Evolutionary conservation across 2,113 vertebrate genomes (phyloP).

Genomic region (Eptesicus fuscus): DNA sequence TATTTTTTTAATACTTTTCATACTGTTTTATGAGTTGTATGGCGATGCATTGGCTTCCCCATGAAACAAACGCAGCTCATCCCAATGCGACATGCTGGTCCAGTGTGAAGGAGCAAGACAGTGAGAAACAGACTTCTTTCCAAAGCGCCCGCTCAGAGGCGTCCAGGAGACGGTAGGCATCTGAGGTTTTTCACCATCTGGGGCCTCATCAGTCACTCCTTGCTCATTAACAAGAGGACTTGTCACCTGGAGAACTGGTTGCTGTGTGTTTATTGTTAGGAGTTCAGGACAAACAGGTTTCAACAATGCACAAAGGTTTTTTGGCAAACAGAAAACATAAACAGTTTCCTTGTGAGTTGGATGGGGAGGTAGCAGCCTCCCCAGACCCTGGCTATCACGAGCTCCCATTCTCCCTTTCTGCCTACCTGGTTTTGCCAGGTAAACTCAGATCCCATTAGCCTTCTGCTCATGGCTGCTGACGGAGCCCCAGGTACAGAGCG

Average conservation of each 20-base stretch:
- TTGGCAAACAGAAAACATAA: constrained; percentile 62
- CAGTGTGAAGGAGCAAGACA: not conserved
- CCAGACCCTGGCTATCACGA: not conserved
- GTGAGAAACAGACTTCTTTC: not conserved
- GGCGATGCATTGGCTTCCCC: not conserved
- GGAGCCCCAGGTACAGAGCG: not conserved
- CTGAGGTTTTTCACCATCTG: not conserved
- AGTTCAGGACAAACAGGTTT: constrained; percentile 76
- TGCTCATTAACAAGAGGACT: constrained; percentile 55
- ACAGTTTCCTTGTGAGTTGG: constrained; percentile 50
- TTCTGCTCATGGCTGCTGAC: not conserved
- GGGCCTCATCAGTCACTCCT: constrained; percentile 12
- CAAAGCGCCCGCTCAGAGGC: not conserved
- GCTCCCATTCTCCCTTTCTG: not conserved
- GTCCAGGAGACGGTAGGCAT: not conserved
- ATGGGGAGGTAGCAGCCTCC: not conserved
- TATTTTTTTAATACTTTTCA: not conserved
- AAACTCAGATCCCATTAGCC: not conserved
- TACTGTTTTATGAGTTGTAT: not conserved
- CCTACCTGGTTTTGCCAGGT: not conserved
- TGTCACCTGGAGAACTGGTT: constrained; percentile 65
- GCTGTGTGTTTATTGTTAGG: constrained; percentile 56
- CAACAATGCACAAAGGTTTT: constrained; percentile 16
- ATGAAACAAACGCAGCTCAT: not conserved
- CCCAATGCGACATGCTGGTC: not conserved